Evolutionary conservation across 1,140 invertebrate genomes (phyloP).

Genomic region (Homarus americanus): DNA sequence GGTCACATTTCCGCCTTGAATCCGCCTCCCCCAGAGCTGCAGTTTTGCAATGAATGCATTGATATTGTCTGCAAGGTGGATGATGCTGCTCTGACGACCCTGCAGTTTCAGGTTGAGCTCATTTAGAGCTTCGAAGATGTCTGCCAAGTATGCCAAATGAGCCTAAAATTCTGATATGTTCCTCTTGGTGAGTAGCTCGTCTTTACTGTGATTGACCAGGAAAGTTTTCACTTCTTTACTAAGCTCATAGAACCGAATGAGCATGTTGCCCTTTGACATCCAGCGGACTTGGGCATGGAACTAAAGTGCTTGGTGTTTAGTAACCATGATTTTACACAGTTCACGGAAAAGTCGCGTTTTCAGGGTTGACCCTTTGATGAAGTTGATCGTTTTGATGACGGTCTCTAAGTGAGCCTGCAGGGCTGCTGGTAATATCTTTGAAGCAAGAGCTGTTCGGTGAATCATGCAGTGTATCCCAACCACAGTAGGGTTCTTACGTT

Average conservation of each 20-base stretch:
- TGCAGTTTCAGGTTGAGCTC: too few species aligned
- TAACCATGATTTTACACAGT: not conserved
- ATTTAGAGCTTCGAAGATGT: too few species aligned
- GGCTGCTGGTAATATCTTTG: too few species aligned
- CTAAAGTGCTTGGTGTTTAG: not conserved
- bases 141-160: not conserved
- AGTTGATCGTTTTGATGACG: not conserved
- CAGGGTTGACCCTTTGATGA: not conserved
- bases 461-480: too few species aligned
- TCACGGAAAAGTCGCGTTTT: not conserved
- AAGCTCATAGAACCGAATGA: too few species aligned
- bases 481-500: too few species aligned
- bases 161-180: not conserved
- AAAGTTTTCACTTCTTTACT: too few species aligned
- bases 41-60: not conserved
- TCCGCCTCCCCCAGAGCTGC: not conserved
- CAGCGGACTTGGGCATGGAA: not conserved
- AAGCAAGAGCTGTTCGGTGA: not conserved
- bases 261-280: not conserved
- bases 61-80: too few species aligned
- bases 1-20: not conserved
- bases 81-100: too few species aligned
- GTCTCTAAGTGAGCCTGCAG: not conserved
- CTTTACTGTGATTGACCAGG: not conserved
- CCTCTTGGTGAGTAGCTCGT: not conserved